phyloP scores from a whole-genome alignment of 2,113 vertebrate species.

The Muntiacus reevesi region DNA sequence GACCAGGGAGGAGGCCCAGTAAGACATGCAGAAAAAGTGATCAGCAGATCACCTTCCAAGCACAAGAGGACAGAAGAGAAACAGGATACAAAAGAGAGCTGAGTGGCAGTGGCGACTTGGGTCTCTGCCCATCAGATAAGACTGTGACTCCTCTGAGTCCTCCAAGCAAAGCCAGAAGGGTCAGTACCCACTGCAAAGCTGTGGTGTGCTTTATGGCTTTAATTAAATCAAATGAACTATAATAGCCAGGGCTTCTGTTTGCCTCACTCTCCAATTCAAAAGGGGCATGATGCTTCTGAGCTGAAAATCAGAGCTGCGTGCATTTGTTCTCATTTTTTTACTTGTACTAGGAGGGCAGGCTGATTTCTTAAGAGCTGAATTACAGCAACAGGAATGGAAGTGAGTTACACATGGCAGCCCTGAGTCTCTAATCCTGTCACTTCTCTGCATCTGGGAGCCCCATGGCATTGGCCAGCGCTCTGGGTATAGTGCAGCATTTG shows the following conservation, averaged over 20 bases:
- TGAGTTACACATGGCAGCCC: background rate
- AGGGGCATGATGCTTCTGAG: background rate
- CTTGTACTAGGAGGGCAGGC: background rate
- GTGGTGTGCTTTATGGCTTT: conserved; percentile 52
- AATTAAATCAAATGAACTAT: conserved; percentile 58
- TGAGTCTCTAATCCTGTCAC: background rate
- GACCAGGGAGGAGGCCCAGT: background rate
- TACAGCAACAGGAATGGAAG: background rate
- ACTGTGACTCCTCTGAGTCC: background rate
- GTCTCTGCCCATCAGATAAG: conserved; percentile 64
- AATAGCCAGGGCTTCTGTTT: conserved; percentile 55
- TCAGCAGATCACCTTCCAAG: background rate
- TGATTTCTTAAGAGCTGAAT: background rate
- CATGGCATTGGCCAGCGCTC: too few species aligned
- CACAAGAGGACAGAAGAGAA: background rate
- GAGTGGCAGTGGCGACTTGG: background rate
- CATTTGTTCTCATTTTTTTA: background rate
- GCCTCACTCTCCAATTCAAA: background rate
- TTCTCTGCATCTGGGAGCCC: background rate
- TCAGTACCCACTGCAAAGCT: background rate
- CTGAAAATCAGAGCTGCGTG: background rate
- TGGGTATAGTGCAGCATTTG: background rate
- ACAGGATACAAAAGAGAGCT: background rate
- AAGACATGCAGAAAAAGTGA: background rate
- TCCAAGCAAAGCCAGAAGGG: background rate